Base-by-base conservation (phyloP, 2,888 invertebrate species). In the Macrosoma leucophasiata region DNA sequence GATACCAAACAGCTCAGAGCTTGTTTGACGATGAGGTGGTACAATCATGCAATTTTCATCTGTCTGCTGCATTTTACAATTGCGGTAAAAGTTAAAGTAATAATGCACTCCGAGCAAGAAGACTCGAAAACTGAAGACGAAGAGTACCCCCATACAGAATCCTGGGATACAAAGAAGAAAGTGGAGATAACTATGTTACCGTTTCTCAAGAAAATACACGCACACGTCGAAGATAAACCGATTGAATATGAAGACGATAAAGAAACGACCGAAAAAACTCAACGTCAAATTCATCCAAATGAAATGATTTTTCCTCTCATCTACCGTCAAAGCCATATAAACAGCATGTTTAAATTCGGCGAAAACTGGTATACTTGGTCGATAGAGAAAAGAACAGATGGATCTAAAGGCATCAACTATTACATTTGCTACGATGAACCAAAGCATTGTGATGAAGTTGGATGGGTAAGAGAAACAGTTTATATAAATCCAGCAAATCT, bases 341-440 rank as follows among this genome's bases (percentile, higher is more conserved):
- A 77, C 45, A 79, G 77, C 43, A 79, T 81, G 81, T 82, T 82
- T 43, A 81, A 81, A 49, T 78, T 78, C 39, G 78, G 76, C 2
- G 78, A 74, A 38, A 79, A 75, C 40, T 82, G 82, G 82, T 82
- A 81, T 47, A 82, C 82, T 11, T 82, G 82, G 82, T 70, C 79
- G 2, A 65, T 63, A 1, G 81, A 82, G 40, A 77, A 72, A 32
- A 54, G 76, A 5, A 52, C 61, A 0, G 82, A 82, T 33, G 81
- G 81, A 2, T 72, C 82, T 0, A 76, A 71, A 22, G 73, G 62
- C 1, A 55, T 61, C 10, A 77, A 66, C 40, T 82, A 82, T 50
- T 82, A 68, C 43, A 62, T 79, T 29, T 82, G 82, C 40, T 78
- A 75, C 34, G 81, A 82, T 20, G 82, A 82, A 41, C 82, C 82